phyloP scores from a whole-genome alignment of 2,888 invertebrate genomes.

The Volucella bombylans region DNA sequence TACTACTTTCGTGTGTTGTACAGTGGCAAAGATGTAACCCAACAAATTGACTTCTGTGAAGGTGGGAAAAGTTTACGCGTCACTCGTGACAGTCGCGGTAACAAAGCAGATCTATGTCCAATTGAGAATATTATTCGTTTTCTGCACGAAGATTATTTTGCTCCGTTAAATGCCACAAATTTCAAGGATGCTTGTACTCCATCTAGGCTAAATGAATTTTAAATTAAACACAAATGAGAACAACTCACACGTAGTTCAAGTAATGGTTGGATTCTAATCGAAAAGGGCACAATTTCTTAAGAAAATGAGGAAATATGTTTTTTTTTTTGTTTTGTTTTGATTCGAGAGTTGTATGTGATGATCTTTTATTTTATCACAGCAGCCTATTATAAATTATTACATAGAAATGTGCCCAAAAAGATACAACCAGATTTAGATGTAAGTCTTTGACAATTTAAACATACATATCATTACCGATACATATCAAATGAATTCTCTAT shows the following conservation, averaged over 20 bases:
- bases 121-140: constrained; percentile 94
- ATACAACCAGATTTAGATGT: constrained; percentile 16
- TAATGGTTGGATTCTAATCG: constrained; percentile 3
- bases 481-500: constrained; percentile 73
- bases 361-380: no score
- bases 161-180: constrained; percentile 92
- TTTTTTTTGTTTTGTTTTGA: no score
- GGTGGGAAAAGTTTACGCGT: constrained; percentile 84
- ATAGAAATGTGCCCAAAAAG: background rate
- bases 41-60: constrained; percentile 90
- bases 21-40: constrained; percentile 94
- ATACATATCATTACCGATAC: constrained; percentile 66
- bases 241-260: background rate
- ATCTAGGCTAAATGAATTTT: constrained; percentile 81
- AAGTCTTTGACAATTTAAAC: constrained; percentile 56
- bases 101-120: constrained; percentile 87
- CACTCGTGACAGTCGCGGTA: constrained; percentile 83
- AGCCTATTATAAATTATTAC: no score
- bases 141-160: constrained; percentile 93
- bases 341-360: no score
- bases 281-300: background rate
- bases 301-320: no score
- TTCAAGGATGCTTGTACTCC: constrained; percentile 91
- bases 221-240: constrained; percentile 41
- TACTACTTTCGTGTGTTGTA: constrained; percentile 92